Evolutionary conservation across 2,888 invertebrate genomes (phyloP), one percentile per base, ranked within the genome.

Genomic region (Sphecodes monilicornis): DNA sequence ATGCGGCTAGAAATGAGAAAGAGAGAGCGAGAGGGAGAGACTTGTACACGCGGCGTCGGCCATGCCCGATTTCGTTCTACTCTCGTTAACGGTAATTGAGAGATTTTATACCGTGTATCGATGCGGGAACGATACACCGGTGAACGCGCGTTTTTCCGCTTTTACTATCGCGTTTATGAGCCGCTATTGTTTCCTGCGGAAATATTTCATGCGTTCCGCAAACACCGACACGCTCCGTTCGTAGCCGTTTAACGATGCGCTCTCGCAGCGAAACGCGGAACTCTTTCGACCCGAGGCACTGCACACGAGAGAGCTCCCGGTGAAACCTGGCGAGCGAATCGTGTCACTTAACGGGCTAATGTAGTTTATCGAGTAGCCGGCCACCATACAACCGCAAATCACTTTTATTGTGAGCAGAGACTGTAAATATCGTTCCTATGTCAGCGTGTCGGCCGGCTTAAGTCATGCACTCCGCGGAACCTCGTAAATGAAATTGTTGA

Each of bases 61-160:
- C 43, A 29, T 26, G 64, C 64, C 32, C 78, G 71, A 84, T 66
- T 74, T 78, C 78, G 77, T 77, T 72, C 73, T 46, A 78, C 41
- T 75, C 75, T 71, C 78, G 76, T 84, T 80, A 72, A 71, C 70
- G 64, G 76, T 86, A 76, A 84, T 77, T 73, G 76, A 71, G 70
- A 71, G 69, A 87, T 80, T 81, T 79, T 71, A 70, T 68, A 74
- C 76, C 76, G 13, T 13, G 50, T 60, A 83, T 79, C 76, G 76
- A 85, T 76, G 54, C 80, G 70, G 46, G 46, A 66, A 18, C 74
- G 60, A 50, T 32, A 54, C 43, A 54, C 74, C 22, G 8, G 71
- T 32, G 71, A 73, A 76, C 75, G 41, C 22, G 26, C 69, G 26
- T 60, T 71, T 76, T 76, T 76, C 66, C 72, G 64, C 66, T 80